Evolutionary conservation across 2,888 invertebrate species (phyloP), one percentile per base, ranked within the genome.

Genomic region (Lithophane leautieri): DNA sequence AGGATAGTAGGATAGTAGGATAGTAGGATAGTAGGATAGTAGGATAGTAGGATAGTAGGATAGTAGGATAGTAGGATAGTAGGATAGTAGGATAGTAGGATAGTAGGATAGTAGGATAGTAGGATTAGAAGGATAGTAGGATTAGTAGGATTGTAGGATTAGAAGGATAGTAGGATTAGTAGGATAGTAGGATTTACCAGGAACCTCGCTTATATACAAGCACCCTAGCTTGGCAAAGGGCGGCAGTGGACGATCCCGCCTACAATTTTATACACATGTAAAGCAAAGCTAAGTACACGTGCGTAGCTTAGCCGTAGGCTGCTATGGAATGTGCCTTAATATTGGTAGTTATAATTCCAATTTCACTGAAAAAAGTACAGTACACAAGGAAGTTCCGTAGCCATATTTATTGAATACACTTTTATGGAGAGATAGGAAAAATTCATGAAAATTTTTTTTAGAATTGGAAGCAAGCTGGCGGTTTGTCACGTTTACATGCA

Each of bases 401-500:
- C 6, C 34, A 34, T 34, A 4, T 6, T 34, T 34, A 34, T 34
- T 34, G 34, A 34, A 34, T 34, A 34, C 34, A 34, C 14, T 28
- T 19, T 25, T 22, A 69, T 63, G 50, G 25, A 58, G 25, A 63
- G 50, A 73, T 7, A 62, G 34, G 62, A 12, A 77, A 44, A 65
- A n/a, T 40, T 73, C 11, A 50, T 58, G 19, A 54, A 34, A 14
- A 22, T 58, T 61, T 3, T 63, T 25, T 44, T 63, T 54, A 60
- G 19, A 61, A 40, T 81, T 34, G 60, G 75, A 81, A 81, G 78
- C 78, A 78, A 81, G 81, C 81, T 81, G 75, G 65, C 81, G 81
- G 28, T 54, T 65, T 34, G 47, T 65, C 75, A 78, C 78, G 60
- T 66, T 54, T n/a, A 81, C 81, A 81, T 54, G 54, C 81, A 78